Evolutionary conservation across 2,797 vertebrate species (phyloP), one percentile per base, ranked within the genome.

Genomic region (Pipistrellus pygmaeus): DNA sequence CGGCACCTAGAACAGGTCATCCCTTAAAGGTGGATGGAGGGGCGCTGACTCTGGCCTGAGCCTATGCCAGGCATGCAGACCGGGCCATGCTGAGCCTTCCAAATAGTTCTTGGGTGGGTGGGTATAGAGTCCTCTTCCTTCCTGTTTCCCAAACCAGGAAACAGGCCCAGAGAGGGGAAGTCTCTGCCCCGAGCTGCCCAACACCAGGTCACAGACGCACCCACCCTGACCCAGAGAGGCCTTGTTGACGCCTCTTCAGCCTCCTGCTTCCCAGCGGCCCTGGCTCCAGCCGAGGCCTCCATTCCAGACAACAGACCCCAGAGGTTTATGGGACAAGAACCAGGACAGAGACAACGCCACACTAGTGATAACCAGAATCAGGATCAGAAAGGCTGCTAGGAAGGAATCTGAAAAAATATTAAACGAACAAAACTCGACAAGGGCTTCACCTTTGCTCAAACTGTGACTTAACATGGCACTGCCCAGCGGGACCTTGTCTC

Each of bases 111-210:
- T 21, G 15, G 17, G 60, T 2, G 30, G 23, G 41, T 6, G 15
- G 11, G 51, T 9, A 18, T 6, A 18, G 38, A 55, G 32, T 46
- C 62, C 6, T 88, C 84, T 78, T 73, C 73, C n/a, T 72, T 72
- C 51, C 77, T 86, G 23, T 51, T 76, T 89, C 64, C 25, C 57
- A 73, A 66, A 68, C 35, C 14, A 72, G 85, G n/a, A 90, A 71
- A 71, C 48, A 88, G 51, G 88, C 48, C 23, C 88, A 75, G 85
- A 85, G 88, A 84, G 3, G 20, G 41, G 38, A 92, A 82, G n/a
- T 73, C 76, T 71, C 35, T 75, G 78, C 20, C 14, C 55, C n/a
- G 60, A 62, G 71, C 30, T 10, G 15, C 27, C 38, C 53, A 46
- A 41, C 0, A 1, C 60, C 32, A 27, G 46, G 68, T 30, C 72